Conservation (phyloP, 2,888 invertebrate genomes). For the Drosophila incognita region DNA sequence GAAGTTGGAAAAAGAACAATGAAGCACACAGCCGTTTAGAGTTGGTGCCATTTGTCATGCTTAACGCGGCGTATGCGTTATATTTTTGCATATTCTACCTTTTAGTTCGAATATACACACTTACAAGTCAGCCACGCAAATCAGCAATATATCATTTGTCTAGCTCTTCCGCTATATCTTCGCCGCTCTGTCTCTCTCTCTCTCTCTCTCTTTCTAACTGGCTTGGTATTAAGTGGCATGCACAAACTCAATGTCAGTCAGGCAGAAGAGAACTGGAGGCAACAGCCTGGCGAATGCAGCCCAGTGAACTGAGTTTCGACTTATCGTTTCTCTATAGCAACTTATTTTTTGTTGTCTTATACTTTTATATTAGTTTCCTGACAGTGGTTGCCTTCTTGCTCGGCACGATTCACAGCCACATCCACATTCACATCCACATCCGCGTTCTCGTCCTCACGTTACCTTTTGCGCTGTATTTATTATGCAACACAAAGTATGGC, state of each 20-base stretch:
- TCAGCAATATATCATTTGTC: slow-evolving; percentile 75
- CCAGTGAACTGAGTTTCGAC: slow-evolving; percentile 34
- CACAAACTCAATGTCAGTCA: slow-evolving; percentile 68
- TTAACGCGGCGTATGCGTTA: slow-evolving; percentile 61
- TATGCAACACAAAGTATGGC: slow-evolving; percentile 76
- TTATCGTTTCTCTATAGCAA: slow-evolving; percentile 30
- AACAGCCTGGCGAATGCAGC: slow-evolving; percentile 44
- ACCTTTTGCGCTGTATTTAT: slow-evolving; percentile 63
- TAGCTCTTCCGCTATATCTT: slow-evolving; percentile 34
- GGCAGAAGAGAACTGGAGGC: slow-evolving; percentile 11
- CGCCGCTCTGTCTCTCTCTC: neutral
- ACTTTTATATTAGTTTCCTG: slow-evolving; percentile 67
- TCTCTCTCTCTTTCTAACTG: slow-evolving; percentile 17
- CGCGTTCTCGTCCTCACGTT: slow-evolving; percentile 12
- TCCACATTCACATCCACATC: slow-evolving; percentile 30
- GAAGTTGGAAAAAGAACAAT: slow-evolving; percentile 4
- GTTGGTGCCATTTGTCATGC: slow-evolving; percentile 63
- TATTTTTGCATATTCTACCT: slow-evolving; percentile 56
- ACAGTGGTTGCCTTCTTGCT: slow-evolving; percentile 21
- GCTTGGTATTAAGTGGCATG: slow-evolving; percentile 71
- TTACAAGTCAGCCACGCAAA: slow-evolving; percentile 66
- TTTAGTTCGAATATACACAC: slow-evolving; percentile 19
- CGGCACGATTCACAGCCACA: slow-evolving; percentile 35
- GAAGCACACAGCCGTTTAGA: slow-evolving; percentile 12
- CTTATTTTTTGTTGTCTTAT: slow-evolving; percentile 37